Evolutionary conservation across 2,797 vertebrate genomes (phyloP), one percentile per base, ranked within the genome.

Genomic region (Antrozous pallidus): DNA sequence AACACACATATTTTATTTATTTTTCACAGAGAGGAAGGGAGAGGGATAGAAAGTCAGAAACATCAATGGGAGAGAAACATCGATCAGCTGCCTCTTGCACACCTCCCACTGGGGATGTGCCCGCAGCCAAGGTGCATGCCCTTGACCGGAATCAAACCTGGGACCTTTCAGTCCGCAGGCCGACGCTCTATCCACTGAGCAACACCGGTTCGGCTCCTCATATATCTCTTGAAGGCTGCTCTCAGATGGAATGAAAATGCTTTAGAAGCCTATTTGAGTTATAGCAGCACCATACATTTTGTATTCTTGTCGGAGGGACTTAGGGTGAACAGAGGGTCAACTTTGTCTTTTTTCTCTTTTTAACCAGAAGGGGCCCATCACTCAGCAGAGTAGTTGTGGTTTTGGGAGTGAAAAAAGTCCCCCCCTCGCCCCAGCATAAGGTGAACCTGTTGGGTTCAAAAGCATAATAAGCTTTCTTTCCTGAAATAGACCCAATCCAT

Each of bases 251-350:
- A 63, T 70, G 36, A 81, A 93, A 92, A 78, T 58, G 33, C 51
- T 51, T 65, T 75, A 83, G 28, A 83, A 92, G 67, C 28, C 22
- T 74, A 82, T 89, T 96, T 88, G 54, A 49, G n/a, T 58, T 86
- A 75, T 61, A 33, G 8, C 9, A 88, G 82, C 18, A 28, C 74
- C 24, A 6, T 90, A 67, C 82, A 73, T 89, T 93, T 81, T 78
- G 82, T 81, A 92, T 69, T 93, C 49, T 90, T 88, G 17, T 40
- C 36, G 6, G 84, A 84, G 38, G 33, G 82, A 96, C 47, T 86
- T 58, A 26, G 18, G 49, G 54, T 93, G 36, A 93, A 16, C 7
- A 49, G 40, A 40, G 6, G 71, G 71, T 73, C 26, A 70, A 65
- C 88, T 86, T 93, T 70, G 87, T 69, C 3, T 73, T 80, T 63